Base-by-base conservation (phyloP, 1,140 invertebrate species). In the Asobara japonica region DNA sequence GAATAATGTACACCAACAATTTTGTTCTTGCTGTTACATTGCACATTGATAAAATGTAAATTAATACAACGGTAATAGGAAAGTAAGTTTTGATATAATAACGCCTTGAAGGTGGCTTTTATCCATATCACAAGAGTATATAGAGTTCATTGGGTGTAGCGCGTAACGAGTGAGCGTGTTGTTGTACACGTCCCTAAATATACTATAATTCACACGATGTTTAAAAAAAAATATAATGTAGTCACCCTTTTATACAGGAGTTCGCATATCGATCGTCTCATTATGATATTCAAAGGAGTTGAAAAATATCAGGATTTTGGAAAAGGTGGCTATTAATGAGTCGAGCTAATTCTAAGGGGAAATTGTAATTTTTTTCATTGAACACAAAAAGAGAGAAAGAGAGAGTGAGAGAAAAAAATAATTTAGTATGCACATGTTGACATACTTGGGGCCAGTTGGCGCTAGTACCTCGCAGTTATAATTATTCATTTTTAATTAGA, bases 11-110 rank as follows among this genome's bases (percentile, higher is more conserved):
- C n/a, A 13, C 36, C 10, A 38, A 13, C 7, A 38, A 38, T 38
- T 38, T 38, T 38, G 10, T 38, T n/a, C 2, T 2, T 45, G 5
- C 13, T 1, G n/a, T 45, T 45, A 45, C 41, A 45, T 62, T 77
- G 72, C 77, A 81, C 80, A 80, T 80, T 80, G 78, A 82, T 82
- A 79, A 79, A 77, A 82, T 81, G 79, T 75, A 77, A 82, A 81
- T 80, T 76, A 73, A 76, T 78, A 82, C 80, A 76, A 76, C 79
- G 25, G 72, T 76, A 80, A 82, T 77, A 79, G 74, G 67, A 76
- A 80, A 69, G 74, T 72, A 38, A 75, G 74, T 78, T 80, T 80
- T 76, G 31, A 45, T 36, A 80, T 77, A 77, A 82, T 82, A 75
- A 76, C 75, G 77, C 77, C 80, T 78, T 75, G 80, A 79, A 81